Conservation (phyloP, 2,797 vertebrate species). For the Xiphorhynchus erythropygius region DNA sequence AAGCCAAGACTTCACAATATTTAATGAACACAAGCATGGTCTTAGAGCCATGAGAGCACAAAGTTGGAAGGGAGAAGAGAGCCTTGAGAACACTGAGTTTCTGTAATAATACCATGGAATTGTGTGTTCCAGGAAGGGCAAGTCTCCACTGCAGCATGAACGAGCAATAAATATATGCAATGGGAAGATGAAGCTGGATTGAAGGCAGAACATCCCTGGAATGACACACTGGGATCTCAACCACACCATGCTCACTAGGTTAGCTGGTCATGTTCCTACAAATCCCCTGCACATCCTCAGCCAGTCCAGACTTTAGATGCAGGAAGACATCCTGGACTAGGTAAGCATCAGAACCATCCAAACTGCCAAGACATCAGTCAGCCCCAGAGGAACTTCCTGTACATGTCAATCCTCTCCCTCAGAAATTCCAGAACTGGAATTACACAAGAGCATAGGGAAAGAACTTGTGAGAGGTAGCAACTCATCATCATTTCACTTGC, state of each 20-base stretch:
- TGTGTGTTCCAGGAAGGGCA: not conserved
- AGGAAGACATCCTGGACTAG: not conserved
- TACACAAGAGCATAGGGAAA: not conserved
- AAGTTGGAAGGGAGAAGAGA: not conserved
- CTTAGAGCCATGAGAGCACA: not conserved
- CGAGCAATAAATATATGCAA: not conserved
- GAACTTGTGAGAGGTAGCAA: not conserved
- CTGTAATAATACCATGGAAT: not conserved
- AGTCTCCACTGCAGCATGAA: not conserved
- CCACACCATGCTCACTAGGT: not conserved
- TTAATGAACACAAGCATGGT: not conserved
- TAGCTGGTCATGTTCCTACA: not conserved
- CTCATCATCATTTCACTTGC: not conserved
- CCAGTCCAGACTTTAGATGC: not conserved
- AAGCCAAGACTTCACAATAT: not conserved
- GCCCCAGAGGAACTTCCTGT: not conserved
- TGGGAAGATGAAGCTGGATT: not conserved
- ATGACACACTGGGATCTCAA: not conserved
- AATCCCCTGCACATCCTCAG: rapidly evolving
- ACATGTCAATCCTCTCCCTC: not conserved
- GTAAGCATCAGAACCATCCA: not conserved
- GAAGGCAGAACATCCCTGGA: not conserved
- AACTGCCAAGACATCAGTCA: not conserved
- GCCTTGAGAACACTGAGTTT: not conserved
- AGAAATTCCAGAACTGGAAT: not conserved